These are phyloP conservation scores for Osmerus eperlanus DNA, from an alignment of 2,113 vertebrate genomes.

Conservation along the genomic window DNA sequence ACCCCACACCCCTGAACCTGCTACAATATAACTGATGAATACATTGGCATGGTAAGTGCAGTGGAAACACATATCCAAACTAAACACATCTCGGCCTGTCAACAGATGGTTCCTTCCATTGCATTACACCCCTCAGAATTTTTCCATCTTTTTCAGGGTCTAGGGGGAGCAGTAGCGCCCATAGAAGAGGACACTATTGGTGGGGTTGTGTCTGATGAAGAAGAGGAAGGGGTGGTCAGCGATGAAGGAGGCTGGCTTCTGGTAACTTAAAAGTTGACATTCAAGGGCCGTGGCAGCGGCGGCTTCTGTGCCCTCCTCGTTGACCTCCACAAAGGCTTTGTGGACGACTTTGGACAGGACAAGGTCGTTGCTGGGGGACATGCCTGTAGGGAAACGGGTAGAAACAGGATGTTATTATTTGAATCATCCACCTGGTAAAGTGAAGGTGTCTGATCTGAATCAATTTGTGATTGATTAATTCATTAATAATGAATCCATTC, in stretches of 20 bases:
- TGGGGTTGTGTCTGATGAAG: constrained; percentile 79
- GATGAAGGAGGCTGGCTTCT: constrained; percentile 59
- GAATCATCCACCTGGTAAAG: too few relatives aligned
- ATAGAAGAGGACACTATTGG: constrained; percentile 75
- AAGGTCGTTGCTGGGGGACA: constrained; percentile 74
- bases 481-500: too few relatives aligned
- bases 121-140: background rate
- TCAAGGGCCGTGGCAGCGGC: constrained; percentile 77
- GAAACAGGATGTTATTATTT: too few relatives aligned
- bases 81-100: background rate
- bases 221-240: constrained; percentile 92
- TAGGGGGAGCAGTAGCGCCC: constrained; percentile 79
- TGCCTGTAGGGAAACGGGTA: constrained; percentile 60
- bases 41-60: too few relatives aligned
- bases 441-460: too few relatives aligned
- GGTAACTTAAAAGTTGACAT: too few relatives aligned
- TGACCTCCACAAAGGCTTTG: constrained; percentile 85
- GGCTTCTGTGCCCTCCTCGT: constrained; percentile 87
- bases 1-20: too few relatives aligned
- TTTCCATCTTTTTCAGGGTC: background rate
- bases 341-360: constrained; percentile 81
- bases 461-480: too few relatives aligned
- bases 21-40: too few relatives aligned
- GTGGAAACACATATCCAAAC: too few relatives aligned
- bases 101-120: background rate